Evolutionary conservation across 92 coral and sea anemone genomes (phyloP).

Genomic region (Bergia puertoricense): DNA sequence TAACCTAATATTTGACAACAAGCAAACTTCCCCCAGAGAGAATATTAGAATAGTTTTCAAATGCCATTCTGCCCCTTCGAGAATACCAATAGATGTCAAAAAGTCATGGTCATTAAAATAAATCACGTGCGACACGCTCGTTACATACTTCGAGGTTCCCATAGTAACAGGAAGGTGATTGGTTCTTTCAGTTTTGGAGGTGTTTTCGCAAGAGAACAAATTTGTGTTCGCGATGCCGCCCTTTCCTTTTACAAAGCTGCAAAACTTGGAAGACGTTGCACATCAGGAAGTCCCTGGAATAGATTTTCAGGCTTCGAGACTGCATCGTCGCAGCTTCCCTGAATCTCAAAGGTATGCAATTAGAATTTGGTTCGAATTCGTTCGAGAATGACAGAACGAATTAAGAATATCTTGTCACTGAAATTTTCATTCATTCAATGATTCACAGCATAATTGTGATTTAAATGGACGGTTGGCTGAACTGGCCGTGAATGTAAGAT

Average conservation of each 20-base stretch:
- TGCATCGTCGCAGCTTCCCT: slow-evolving; percentile 80
- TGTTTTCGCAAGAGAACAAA: slow-evolving; percentile 76
- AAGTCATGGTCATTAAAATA: slow-evolving; percentile 30
- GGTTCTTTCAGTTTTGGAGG: slow-evolving; percentile 39
- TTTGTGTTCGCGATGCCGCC: slow-evolving; percentile 67
- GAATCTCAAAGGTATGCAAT: slow-evolving; percentile 57
- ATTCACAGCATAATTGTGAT: slow-evolving; percentile 22
- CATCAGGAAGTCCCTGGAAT: slow-evolving; percentile 56
- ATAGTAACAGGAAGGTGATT: slow-evolving; percentile 19
- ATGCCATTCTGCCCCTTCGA: slow-evolving; percentile 20
- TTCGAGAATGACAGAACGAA: not conserved
- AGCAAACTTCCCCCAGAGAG: slow-evolving; percentile 47
- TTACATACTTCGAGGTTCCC: slow-evolving; percentile 25
- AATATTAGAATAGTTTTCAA: slow-evolving; percentile 35
- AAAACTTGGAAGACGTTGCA: slow-evolving; percentile 75
- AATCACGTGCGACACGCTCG: slow-evolving; percentile 47
- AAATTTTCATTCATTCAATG: slow-evolving; percentile 40
- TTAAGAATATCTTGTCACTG: slow-evolving; percentile 3
- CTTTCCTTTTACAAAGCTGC: slow-evolving; percentile 73
- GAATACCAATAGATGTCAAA: slow-evolving; percentile 29
- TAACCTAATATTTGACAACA: slow-evolving; percentile 38
- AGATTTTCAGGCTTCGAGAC: slow-evolving; percentile 72
- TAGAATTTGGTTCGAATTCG: slow-evolving; percentile 9
- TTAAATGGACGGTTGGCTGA: slow-evolving; percentile 40
- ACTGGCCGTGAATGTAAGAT: slow-evolving; percentile 7